A percentile compares a stretch with the other conserved stretches of the same genome.
Conservation (phyloP, 2,888 invertebrate genomes). For the Calliscelio sp. region DNA sequence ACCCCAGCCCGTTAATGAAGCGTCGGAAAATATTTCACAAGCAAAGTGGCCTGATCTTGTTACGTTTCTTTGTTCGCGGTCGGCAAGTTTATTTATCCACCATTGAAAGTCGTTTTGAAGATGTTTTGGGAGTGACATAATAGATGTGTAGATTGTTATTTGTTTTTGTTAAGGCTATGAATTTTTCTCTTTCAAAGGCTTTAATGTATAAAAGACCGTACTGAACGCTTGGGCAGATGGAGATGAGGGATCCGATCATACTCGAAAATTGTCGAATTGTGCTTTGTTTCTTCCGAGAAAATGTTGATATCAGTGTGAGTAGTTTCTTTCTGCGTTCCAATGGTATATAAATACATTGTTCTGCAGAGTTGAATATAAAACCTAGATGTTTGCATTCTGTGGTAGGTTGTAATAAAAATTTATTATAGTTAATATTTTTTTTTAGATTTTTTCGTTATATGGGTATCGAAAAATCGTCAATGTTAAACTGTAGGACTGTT, state of each 20-base stretch:
- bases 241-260: constrained; percentile 52
- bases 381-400: constrained; percentile 30
- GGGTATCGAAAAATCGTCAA: too few relatives aligned
- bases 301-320: neutral
- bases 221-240: constrained; percentile 52
- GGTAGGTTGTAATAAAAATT: constrained; percentile 18
- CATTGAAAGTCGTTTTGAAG: constrained; percentile 21
- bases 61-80: constrained; percentile 1
- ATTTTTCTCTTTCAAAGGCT: constrained; percentile 51
- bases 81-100: constrained; percentile 17
- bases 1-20: constrained; percentile 51
- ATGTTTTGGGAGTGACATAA: neutral
- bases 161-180: constrained; percentile 14
- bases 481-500: too few relatives aligned
- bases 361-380: constrained; percentile 43
- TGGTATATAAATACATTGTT: constrained; percentile 42
- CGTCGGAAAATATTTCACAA: constrained; percentile 46
- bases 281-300: constrained; percentile 18
- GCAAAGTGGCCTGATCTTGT: neutral
- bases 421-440: constrained; percentile 39
- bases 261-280: constrained; percentile 31
- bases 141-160: neutral
- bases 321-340: neutral
- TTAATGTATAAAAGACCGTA: constrained; percentile 55
- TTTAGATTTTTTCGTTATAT: too few relatives aligned